phyloP scores from a whole-genome alignment of 2,888 invertebrate species.

The Schizaphis graminum region DNA sequence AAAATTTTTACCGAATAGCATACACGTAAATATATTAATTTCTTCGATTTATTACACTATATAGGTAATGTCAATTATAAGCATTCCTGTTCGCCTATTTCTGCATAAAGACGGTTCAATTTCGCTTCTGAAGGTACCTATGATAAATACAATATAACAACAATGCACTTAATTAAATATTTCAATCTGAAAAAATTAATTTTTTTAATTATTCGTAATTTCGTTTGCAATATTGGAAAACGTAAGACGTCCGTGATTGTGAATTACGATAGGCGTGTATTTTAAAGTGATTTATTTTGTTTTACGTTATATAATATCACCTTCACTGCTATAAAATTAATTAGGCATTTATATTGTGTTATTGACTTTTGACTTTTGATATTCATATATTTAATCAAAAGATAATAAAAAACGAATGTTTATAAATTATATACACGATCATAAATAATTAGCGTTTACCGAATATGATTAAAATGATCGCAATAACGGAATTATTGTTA shows the following conservation, averaged over 20 bases:
- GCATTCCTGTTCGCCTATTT: too few relatives aligned
- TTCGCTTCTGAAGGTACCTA: too few relatives aligned
- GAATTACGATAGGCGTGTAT: neutral
- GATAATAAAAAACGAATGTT: neutral
- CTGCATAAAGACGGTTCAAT: too few relatives aligned
- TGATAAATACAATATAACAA: neutral
- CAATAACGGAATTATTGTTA: neutral
- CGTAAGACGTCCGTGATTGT: neutral
- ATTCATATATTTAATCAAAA: neutral
- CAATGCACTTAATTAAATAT: neutral
- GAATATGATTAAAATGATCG: neutral
- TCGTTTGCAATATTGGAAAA: neutral
- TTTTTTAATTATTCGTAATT: neutral
- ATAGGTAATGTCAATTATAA: too few relatives aligned
- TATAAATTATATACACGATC: neutral
- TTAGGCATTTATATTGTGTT: neutral
- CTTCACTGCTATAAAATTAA: neutral
- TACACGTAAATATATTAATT: too few relatives aligned
- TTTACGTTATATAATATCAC: neutral
- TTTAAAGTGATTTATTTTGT: neutral
- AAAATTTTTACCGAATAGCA: neutral
- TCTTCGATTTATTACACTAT: too few relatives aligned
- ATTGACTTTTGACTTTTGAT: slow-evolving; percentile 6
- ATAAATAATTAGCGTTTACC: neutral
- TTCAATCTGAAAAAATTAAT: neutral